phyloP scores from a whole-genome alignment of 1,140 invertebrate genomes.

The Drosophila ambigua region DNA sequence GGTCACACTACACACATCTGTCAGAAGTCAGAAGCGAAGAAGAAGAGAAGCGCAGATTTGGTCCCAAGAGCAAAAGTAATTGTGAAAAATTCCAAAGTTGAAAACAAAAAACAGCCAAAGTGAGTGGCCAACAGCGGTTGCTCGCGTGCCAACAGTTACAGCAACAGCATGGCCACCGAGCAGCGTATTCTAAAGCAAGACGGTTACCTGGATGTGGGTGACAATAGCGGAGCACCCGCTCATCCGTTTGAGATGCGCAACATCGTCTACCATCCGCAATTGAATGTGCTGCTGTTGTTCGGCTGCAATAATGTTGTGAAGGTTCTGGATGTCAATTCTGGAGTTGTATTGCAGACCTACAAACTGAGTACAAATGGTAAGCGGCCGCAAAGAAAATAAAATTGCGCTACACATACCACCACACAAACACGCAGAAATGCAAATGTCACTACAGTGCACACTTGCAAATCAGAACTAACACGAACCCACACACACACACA shows the following conservation, averaged over 20 bases:
- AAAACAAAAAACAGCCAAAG: conserved; percentile 8
- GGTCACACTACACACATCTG: conserved; percentile 26
- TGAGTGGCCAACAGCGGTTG: conserved; percentile 18
- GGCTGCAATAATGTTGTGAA: conserved; percentile 91
- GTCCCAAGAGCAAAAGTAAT: conserved; percentile 15
- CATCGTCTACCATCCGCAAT: conserved; percentile 94
- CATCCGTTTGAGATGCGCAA: conserved; percentile 86
- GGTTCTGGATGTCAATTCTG: conserved; percentile 95
- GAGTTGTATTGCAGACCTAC: conserved; percentile 92
- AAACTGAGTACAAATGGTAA: conserved; percentile 86
- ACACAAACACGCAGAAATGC: conserved; percentile 13
- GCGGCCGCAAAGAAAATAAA: conserved; percentile 85
- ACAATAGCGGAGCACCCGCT: conserved; percentile 79
- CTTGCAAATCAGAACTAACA: conserved; percentile 29
- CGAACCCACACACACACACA: conserved; percentile 14
- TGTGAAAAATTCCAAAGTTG: conserved; percentile 30
- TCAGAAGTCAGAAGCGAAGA: conserved; percentile 27
- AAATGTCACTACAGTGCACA: conserved; percentile 49
- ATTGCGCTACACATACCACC: conserved; percentile 43
- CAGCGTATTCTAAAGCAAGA: conserved; percentile 89
- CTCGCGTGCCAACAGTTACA: conserved; percentile 45
- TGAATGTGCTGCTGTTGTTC: conserved; percentile 94
- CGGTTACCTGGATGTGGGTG: conserved; percentile 90
- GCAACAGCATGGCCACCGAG: conserved; percentile 56
- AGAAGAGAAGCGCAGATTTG: conserved; percentile 23